These are phyloP conservation scores for Formica selysi DNA, from an alignment of 1,140 invertebrate genomes.

Conservation along the genomic window DNA sequence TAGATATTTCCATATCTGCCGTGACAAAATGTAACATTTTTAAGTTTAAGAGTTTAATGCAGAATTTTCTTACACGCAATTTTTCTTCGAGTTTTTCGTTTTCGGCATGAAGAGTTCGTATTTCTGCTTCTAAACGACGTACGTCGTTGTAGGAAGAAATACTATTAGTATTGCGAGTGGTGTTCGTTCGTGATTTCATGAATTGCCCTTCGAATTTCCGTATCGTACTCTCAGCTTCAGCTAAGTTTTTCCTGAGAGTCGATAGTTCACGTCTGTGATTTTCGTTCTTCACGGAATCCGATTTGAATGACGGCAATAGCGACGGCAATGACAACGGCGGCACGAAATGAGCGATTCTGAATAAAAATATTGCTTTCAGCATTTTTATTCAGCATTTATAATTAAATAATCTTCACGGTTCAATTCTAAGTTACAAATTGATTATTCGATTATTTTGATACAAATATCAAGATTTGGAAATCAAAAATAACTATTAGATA, in stretches of 20 bases:
- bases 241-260: constrained; percentile 77
- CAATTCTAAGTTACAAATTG: not conserved
- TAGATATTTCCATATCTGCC: not conserved
- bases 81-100: constrained; percentile 80
- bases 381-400: not conserved
- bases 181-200: constrained; percentile 72
- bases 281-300: constrained; percentile 76
- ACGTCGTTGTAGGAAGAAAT: constrained; percentile 59
- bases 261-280: constrained; percentile 78
- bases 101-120: constrained; percentile 73
- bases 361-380: constrained; percentile 17
- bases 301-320: constrained; percentile 65
- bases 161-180: constrained; percentile 48
- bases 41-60: not conserved
- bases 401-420: not conserved
- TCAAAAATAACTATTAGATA: not conserved
- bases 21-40: not conserved
- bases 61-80: constrained; percentile 74
- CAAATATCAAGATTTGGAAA: not conserved
- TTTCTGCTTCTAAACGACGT: constrained; percentile 75
- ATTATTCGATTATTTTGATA: not conserved
- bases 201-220: constrained; percentile 75
- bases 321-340: constrained; percentile 22
- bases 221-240: constrained; percentile 79
- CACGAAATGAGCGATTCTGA: constrained; percentile 73